These are phyloP conservation scores for Amaurobius ferox DNA, from an alignment of 2,888 invertebrate genomes.

Conservation along the genomic window DNA sequence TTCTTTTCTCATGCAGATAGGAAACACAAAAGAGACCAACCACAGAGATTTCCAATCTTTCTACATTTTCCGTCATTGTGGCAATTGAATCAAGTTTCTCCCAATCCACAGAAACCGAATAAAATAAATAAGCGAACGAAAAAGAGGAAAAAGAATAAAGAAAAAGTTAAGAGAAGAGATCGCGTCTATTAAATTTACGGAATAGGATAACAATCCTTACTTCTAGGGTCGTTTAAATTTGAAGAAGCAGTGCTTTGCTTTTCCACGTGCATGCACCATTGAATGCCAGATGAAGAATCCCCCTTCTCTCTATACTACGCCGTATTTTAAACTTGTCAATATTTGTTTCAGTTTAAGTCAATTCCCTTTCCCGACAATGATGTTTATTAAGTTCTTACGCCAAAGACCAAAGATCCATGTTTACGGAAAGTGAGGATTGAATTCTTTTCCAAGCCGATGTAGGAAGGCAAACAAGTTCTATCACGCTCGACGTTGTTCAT, in stretches of 20 bases:
- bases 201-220: constrained; percentile 64
- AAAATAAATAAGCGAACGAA: constrained; percentile 49
- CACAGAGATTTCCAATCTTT: constrained; percentile 53
- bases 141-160: constrained; percentile 3
- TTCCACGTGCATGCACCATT: constrained; percentile 60
- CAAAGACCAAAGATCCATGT: constrained; percentile 2
- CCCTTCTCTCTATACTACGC: constrained; percentile 25
- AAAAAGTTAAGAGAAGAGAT: constrained; percentile 52
- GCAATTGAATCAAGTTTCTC: constrained; percentile 62
- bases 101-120: constrained; percentile 38
- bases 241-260: constrained; percentile 61
- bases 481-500: constrained; percentile 13
- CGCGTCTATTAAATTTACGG: constrained; percentile 68
- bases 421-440: constrained; percentile 1
- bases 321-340: constrained; percentile 67
- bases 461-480: constrained; percentile 15
- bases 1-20: background rate
- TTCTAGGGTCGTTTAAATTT: constrained; percentile 65
- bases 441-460: constrained; percentile 19
- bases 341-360: constrained; percentile 66
- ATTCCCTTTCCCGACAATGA: constrained; percentile 42
- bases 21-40: constrained; percentile 52
- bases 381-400: constrained; percentile 39
- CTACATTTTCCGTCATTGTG: constrained; percentile 47
- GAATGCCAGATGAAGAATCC: constrained; percentile 55